Percentiles rank a stretch among this genome's conserved stretches.
Conservation (phyloP, 2,113 vertebrate species). For the Corythornis madagascariensis region DNA sequence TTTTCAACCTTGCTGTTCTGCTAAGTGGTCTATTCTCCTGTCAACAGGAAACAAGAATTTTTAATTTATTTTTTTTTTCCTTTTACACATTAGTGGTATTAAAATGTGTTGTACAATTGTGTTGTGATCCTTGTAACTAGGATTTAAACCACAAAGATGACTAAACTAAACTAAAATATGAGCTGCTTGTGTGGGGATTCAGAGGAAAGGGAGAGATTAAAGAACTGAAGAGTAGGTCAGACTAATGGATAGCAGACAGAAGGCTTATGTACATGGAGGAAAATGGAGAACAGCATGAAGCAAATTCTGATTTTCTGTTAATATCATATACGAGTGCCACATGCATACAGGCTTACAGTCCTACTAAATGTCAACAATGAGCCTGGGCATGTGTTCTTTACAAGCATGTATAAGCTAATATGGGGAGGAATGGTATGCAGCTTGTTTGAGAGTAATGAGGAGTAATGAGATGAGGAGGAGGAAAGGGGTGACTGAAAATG, state of each 20-base stretch:
- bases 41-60: neutral
- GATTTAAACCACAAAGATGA: neutral
- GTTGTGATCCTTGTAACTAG: neutral
- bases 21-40: neutral
- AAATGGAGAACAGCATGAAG: neutral
- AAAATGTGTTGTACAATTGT: neutral
- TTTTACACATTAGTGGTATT: neutral
- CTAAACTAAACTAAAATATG: neutral
- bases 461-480: neutral
- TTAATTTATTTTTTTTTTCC: neutral
- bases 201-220: neutral
- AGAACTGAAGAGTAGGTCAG: neutral
- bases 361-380: neutral
- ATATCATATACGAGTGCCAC: neutral
- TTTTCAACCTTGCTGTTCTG: neutral
- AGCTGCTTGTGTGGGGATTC: neutral
- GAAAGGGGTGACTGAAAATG: neutral
- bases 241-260: neutral
- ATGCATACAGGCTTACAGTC: neutral
- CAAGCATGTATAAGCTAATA: neutral
- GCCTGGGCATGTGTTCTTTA: conserved; percentile 3
- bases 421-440: neutral
- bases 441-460: neutral
- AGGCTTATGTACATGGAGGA: neutral
- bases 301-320: conserved; percentile 14